phyloP scores from a whole-genome alignment of 2,888 invertebrate genomes.

The Vanessa cardui region DNA sequence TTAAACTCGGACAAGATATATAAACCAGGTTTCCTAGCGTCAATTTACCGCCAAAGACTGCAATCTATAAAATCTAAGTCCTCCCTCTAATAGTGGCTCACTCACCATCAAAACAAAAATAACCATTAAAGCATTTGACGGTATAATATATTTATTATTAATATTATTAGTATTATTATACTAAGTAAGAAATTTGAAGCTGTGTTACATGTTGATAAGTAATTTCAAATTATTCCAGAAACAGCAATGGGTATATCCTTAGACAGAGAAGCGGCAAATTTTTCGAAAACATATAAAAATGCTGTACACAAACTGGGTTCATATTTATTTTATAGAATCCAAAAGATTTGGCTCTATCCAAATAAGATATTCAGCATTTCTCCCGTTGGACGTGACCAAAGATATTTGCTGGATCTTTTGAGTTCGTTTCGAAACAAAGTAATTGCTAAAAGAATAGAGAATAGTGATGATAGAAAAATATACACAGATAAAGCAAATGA shows the following conservation, averaged over 20 bases:
- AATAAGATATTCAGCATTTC: constrained; percentile 71
- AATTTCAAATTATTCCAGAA: constrained; percentile 56
- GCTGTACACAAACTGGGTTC: constrained; percentile 75
- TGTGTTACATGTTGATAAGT: too few species aligned
- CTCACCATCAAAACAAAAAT: too few species aligned
- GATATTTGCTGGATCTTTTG: constrained; percentile 57
- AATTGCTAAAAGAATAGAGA: constrained; percentile 50
- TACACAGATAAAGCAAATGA: constrained; percentile 32
- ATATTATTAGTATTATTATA: too few species aligned
- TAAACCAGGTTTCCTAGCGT: too few species aligned
- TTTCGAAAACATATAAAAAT: constrained; percentile 72
- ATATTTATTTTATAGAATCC: constrained; percentile 58
- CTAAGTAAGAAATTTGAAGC: too few species aligned
- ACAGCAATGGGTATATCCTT: constrained; percentile 88
- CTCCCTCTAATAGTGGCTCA: too few species aligned
- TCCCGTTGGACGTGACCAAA: constrained; percentile 72
- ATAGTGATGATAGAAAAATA: constrained; percentile 6
- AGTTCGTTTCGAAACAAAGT: constrained; percentile 69
- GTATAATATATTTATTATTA: too few species aligned
- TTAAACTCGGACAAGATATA: too few species aligned
- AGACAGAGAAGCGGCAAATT: constrained; percentile 55
- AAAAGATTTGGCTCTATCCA: constrained; percentile 81
- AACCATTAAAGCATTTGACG: too few species aligned
- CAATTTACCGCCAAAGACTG: too few species aligned
- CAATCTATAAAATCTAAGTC: too few species aligned